Conservation (phyloP, 2,888 invertebrate species). For the Anagyrus pseudococci region DNA sequence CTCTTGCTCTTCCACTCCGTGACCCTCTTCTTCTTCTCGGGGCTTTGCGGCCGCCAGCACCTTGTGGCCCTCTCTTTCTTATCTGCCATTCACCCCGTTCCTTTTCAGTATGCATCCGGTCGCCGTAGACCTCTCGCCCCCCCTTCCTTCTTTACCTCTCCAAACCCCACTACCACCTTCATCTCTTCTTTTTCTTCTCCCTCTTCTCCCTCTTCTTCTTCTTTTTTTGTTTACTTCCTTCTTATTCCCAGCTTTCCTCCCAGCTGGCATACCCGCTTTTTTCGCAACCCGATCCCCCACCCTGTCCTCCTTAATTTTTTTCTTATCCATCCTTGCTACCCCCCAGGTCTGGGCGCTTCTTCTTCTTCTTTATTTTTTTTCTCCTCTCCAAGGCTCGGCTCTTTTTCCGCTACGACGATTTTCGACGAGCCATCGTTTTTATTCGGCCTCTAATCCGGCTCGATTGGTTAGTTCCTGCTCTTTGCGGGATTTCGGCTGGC, state of each 20-base stretch:
- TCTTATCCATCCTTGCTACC: too few species aligned
- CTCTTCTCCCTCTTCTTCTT: not conserved
- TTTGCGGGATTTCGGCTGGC: not conserved
- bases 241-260: conserved; percentile 15
- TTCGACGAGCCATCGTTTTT: too few species aligned
- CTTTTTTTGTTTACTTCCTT: conserved; percentile 26
- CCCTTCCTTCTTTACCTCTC: conserved; percentile 4
- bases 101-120: conserved; percentile 13
- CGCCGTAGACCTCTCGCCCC: not conserved
- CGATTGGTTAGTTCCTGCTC: not conserved
- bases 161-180: conserved; percentile 8
- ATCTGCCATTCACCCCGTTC: conserved; percentile 17
- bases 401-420: too few species aligned
- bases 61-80: conserved; percentile 8
- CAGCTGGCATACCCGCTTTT: not conserved
- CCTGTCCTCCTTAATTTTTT: not conserved
- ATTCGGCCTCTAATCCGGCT: not conserved
- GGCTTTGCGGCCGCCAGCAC: not conserved
- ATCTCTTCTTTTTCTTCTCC: conserved; percentile 1
- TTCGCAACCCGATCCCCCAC: not conserved
- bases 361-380: not conserved
- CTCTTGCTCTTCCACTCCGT: conserved; percentile 4
- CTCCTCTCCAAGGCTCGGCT: not conserved
- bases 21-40: conserved; percentile 17
- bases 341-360: not conserved